Evolutionary conservation across 2,888 invertebrate genomes (phyloP).

Genomic region (Anthophora plumipes): DNA sequence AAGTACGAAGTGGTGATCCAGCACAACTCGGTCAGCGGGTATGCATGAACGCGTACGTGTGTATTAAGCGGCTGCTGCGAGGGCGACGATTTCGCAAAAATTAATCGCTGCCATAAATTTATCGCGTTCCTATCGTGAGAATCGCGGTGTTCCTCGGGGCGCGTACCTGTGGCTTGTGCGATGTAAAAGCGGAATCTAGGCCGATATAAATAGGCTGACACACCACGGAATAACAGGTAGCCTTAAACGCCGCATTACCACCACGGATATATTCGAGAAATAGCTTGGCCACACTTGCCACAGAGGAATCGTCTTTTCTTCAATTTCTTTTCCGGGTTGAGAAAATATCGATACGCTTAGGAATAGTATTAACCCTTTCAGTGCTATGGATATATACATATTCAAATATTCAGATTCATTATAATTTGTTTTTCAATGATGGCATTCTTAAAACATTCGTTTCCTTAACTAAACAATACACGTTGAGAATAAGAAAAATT

Average conservation of each 20-base stretch:
- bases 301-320: neutral
- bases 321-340: constrained; percentile 44
- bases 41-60: constrained; percentile 28
- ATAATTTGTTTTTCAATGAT: too few relatives aligned
- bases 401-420: too few relatives aligned
- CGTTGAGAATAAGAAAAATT: too few relatives aligned
- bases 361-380: too few relatives aligned
- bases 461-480: too few relatives aligned
- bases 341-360: constrained; percentile 1
- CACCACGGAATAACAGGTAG: constrained; percentile 83
- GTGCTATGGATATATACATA: too few relatives aligned
- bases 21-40: constrained; percentile 42
- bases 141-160: constrained; percentile 76
- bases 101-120: constrained; percentile 75
- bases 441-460: too few relatives aligned
- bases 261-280: constrained; percentile 50
- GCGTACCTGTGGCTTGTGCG: constrained; percentile 74
- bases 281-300: constrained; percentile 4
- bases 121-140: constrained; percentile 79
- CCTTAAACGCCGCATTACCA: constrained; percentile 76
- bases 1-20: constrained; percentile 36
- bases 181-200: constrained; percentile 84
- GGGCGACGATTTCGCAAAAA: constrained; percentile 76
- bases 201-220: constrained; percentile 84
- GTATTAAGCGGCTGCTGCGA: constrained; percentile 19